These are phyloP conservation scores for Nasonia vitripennis DNA, from an alignment of 1,140 invertebrate species.

Conservation along the genomic window DNA sequence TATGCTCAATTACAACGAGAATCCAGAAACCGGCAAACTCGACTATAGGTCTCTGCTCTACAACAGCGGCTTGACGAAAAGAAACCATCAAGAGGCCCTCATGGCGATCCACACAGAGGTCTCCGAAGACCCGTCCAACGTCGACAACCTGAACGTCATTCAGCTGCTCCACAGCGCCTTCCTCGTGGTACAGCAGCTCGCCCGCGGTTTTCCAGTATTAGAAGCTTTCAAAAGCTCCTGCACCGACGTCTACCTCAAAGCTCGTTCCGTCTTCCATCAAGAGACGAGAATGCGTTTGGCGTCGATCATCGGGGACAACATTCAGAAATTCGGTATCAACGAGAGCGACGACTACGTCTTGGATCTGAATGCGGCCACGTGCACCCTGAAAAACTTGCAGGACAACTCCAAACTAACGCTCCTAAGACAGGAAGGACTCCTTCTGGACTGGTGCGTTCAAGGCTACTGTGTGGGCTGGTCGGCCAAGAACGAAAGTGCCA, in stretches of 20 bases:
- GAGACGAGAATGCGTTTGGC: constrained; percentile 62
- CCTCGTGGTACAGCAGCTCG: constrained; percentile 79
- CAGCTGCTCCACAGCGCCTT: constrained; percentile 81
- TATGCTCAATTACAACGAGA: constrained; percentile 75
- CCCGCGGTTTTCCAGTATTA: constrained; percentile 76
- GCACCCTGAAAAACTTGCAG: constrained; percentile 60
- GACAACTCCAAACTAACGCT: constrained; percentile 63
- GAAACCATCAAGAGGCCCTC: constrained; percentile 71
- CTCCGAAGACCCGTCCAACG: constrained; percentile 69
- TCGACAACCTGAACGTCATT: constrained; percentile 76
- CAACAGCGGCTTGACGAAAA: constrained; percentile 73
- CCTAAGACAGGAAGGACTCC: constrained; percentile 66
- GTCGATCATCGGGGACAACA: constrained; percentile 60
- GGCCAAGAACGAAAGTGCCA: neutral
- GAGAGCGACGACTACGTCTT: constrained; percentile 38
- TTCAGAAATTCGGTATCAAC: constrained; percentile 47
- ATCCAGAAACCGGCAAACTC: constrained; percentile 61
- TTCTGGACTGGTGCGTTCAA: constrained; percentile 58
- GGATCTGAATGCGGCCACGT: constrained; percentile 60
- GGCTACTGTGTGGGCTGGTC: neutral
- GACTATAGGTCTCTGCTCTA: constrained; percentile 78
- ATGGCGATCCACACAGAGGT: constrained; percentile 76
- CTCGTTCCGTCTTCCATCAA: constrained; percentile 70
- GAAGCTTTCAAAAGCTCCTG: constrained; percentile 78
- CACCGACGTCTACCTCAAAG: constrained; percentile 83